phyloP scores from a whole-genome alignment of 2,888 invertebrate species.

The Stenolophus ochropezus region DNA sequence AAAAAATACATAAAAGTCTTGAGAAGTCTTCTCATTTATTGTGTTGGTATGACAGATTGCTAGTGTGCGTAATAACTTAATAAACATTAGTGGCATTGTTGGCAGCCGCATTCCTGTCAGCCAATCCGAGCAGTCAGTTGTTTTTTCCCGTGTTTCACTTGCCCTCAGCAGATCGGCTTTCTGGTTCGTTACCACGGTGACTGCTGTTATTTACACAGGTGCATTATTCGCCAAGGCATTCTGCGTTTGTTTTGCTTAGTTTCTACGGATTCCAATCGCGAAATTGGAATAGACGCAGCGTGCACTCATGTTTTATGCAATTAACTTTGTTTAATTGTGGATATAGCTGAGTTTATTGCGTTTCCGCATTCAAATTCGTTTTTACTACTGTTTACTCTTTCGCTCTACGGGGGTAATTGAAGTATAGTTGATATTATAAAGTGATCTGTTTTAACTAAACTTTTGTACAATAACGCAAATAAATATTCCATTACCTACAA shows the following conservation, averaged over 20 bases:
- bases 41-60: too few species aligned
- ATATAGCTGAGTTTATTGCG: background rate
- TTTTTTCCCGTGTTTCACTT: conserved; percentile 38
- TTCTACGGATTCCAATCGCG: background rate
- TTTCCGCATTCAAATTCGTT: conserved; percentile 21
- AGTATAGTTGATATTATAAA: background rate
- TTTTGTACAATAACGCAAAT: background rate
- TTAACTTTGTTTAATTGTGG: conserved; percentile 22
- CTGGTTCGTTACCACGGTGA: conserved; percentile 3
- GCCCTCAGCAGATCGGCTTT: background rate
- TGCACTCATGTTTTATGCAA: conserved; percentile 1
- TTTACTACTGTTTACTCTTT: background rate
- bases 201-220: conserved; percentile 39
- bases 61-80: conserved; percentile 18
- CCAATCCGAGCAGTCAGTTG: conserved; percentile 17
- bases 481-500: background rate
- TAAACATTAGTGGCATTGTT: conserved; percentile 15
- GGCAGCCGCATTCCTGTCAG: conserved; percentile 15
- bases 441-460: background rate
- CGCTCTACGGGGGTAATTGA: background rate
- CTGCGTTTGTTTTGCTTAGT: conserved; percentile 25
- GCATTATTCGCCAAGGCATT: conserved; percentile 40
- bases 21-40: too few species aligned
- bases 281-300: conserved; percentile 19
- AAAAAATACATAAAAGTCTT: too few species aligned